phyloP scores from a whole-genome alignment of 2,888 invertebrate species.

The Hypomecis atomaria region DNA sequence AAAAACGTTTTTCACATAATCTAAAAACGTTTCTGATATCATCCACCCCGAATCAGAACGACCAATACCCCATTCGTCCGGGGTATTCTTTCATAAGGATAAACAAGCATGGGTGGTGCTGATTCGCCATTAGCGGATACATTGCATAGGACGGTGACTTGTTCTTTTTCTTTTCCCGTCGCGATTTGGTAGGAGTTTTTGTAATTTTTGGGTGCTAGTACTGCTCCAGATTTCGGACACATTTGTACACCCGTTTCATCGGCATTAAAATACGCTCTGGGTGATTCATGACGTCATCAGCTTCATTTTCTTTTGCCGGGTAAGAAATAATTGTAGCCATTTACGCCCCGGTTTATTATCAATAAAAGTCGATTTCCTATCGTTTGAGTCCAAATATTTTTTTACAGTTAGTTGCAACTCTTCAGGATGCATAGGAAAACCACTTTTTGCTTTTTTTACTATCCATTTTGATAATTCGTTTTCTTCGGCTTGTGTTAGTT shows the following conservation, averaged over 20 bases:
- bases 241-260: constrained; percentile 28
- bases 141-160: constrained; percentile 11
- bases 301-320: constrained; percentile 21
- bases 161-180: constrained; percentile 17
- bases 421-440: constrained; percentile 28
- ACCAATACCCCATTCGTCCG: constrained; percentile 42
- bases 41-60: constrained; percentile 47
- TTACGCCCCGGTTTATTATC: constrained; percentile 21
- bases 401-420: constrained; percentile 20
- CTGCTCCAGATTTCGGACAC: constrained; percentile 21
- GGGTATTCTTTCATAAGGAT: constrained; percentile 47
- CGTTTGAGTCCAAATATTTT: constrained; percentile 20
- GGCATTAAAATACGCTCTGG: constrained; percentile 24
- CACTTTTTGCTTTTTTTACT: constrained; percentile 23
- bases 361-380: constrained; percentile 16
- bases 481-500: constrained; percentile 24
- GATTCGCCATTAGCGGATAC: constrained; percentile 34
- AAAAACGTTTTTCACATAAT: constrained; percentile 35
- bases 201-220: constrained; percentile 19
- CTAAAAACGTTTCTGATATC: constrained; percentile 44
- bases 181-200: constrained; percentile 10
- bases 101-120: constrained; percentile 44
- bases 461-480: constrained; percentile 20
- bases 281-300: constrained; percentile 24
- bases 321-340: constrained; percentile 27